Evolutionary conservation across 2,888 invertebrate species (phyloP), one percentile per base, ranked within the genome.

Genomic region (Erebia palarica): DNA sequence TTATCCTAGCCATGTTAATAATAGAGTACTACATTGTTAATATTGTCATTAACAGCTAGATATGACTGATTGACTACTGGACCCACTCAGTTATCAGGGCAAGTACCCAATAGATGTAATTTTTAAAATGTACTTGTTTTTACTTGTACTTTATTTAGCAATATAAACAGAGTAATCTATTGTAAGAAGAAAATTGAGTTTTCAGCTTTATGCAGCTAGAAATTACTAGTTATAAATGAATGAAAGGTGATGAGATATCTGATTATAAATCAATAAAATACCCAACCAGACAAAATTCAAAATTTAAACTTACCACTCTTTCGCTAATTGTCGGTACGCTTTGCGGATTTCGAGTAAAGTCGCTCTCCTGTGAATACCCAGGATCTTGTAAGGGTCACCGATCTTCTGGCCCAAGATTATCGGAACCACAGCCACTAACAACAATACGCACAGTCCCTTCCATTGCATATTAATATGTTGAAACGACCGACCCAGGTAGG

Each of bases 301-400:
- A 47, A 44, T 55, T 63, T 21, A 58, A 58, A 61, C 89, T 91
- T 88, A 97, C 98, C 98, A 98, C 95, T 98, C 97, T 89, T 97
- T 98, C 18, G 97, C 98, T 76, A 98, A 94, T 85, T 96, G 96
- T 84, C 97, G 97, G 85, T 98, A 99, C 4, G 98, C 97, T 86
- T 96, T 96, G 77, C 98, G 95, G 78, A 99, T 97, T 81, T 98
- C 98, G 76, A 95, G 95, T 60, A 95, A 85, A n/a, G 95, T 94
- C 11, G 98, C 96, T 80, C 95, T 94, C 78, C 95, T 95, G 78
- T 95, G 94, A 61, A 98, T 94, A 9, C 97, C 97, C 73, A 98
- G 94, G 82, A 97, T 96, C 88, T 96, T 94, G 88, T 98, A 98
- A 8, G 98, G 98, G 94, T 98, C 96, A 88, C 95, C 94, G 82